These are phyloP conservation scores for Sarcophilus harrisii DNA, from an alignment of 2,797 vertebrate species.

Conservation along the genomic window DNA sequence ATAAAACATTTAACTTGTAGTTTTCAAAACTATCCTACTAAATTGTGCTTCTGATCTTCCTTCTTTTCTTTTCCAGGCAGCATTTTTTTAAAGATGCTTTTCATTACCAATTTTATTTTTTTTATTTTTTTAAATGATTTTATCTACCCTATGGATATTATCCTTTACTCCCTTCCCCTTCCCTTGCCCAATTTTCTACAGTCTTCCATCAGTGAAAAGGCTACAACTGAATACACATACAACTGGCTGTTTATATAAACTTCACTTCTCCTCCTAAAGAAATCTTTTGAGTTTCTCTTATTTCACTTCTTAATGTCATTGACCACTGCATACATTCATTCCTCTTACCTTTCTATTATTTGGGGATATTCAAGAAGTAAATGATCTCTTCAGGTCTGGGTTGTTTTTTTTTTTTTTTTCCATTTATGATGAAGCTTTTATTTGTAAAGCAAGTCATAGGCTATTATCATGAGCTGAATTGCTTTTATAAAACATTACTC, in stretches of 20 bases:
- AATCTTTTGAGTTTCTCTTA: not conserved
- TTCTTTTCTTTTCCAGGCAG: not conserved
- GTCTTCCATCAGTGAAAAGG: not conserved
- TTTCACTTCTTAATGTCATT: not conserved
- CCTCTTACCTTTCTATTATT: not conserved
- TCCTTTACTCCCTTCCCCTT: not conserved
- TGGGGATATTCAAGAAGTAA: too few relatives aligned
- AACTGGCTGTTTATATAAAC: not conserved
- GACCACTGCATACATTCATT: not conserved
- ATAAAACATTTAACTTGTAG: not conserved
- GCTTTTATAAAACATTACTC: not conserved
- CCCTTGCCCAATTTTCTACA: not conserved
- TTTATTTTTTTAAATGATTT: not conserved
- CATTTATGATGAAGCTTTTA: not conserved
- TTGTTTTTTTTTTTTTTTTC: not conserved
- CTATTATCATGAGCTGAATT: not conserved
- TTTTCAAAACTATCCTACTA: not conserved
- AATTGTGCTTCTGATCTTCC: not conserved
- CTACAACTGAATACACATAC: not conserved
- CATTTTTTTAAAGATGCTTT: not conserved
- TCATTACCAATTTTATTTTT: not conserved
- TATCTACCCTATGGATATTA: not conserved
- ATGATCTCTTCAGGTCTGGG: not conserved
- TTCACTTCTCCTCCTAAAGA: not conserved
- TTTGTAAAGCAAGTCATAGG: not conserved